Evolutionary conservation across 2,113 vertebrate genomes (phyloP).

Genomic region (Himantopus leucocephalus): DNA sequence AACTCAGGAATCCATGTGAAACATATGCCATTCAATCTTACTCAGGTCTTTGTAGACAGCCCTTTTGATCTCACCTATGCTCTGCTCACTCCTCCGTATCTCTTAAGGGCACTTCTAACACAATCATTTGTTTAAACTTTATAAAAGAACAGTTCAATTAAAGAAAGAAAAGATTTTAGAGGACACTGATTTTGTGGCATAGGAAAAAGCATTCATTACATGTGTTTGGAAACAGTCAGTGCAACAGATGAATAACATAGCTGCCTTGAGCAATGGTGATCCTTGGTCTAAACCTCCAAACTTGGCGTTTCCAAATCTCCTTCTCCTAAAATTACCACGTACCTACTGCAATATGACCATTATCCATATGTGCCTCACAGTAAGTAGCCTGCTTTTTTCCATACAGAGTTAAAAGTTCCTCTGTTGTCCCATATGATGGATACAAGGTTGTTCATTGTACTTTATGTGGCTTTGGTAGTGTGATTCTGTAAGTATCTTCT

Average conservation of each 20-base stretch:
- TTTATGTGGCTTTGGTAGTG: neutral
- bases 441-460: neutral
- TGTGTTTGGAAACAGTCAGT: neutral
- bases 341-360: neutral
- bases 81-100: neutral
- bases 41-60: neutral
- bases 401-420: neutral
- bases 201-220: neutral
- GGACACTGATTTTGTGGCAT: neutral
- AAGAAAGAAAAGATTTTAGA: neutral
- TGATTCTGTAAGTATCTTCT: neutral
- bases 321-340: neutral
- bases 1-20: neutral
- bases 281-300: neutral
- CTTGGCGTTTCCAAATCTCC: neutral
- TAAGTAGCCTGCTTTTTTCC: neutral
- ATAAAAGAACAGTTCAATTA: neutral
- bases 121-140: neutral
- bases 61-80: neutral
- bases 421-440: accelerated
- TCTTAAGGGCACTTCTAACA: neutral
- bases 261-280: neutral
- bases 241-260: neutral
- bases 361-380: neutral
- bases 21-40: neutral